Conservation (phyloP, 2,113 vertebrate species). For the Dicrurus megarhynchus region DNA sequence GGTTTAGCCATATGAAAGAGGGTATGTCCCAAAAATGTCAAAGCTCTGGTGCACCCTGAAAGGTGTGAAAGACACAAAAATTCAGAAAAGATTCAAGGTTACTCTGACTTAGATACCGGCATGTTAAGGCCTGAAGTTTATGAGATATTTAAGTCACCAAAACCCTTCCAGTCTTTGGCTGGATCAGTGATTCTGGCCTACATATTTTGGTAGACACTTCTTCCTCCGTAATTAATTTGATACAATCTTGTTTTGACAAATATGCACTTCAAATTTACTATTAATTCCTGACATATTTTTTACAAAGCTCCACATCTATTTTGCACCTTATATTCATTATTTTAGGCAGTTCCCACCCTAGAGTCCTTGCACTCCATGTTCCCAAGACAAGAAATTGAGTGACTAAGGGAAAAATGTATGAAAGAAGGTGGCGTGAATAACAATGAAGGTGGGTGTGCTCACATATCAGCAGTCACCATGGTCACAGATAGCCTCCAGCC, state of each 20-base stretch:
- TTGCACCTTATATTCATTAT: background rate
- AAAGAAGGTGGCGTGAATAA: conserved; percentile 10
- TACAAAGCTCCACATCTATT: background rate
- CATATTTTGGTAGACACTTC: background rate
- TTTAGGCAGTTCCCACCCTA: background rate
- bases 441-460: background rate
- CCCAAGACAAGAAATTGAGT: background rate
- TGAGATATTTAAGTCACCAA: background rate
- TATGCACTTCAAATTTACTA: background rate
- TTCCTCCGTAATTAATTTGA: background rate
- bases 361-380: background rate
- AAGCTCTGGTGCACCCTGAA: background rate
- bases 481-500: conserved; percentile 25
- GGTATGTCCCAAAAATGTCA: background rate
- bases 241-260: background rate
- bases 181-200: background rate
- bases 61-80: background rate
- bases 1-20: background rate
- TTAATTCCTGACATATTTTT: background rate
- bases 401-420: conserved; percentile 9
- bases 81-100: background rate
- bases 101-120: background rate
- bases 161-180: background rate
- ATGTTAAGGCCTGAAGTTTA: background rate
- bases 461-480: conserved; percentile 30